phyloP scores from a whole-genome alignment of 2,797 vertebrate genomes.

The Poeciliopsis gracilis region DNA sequence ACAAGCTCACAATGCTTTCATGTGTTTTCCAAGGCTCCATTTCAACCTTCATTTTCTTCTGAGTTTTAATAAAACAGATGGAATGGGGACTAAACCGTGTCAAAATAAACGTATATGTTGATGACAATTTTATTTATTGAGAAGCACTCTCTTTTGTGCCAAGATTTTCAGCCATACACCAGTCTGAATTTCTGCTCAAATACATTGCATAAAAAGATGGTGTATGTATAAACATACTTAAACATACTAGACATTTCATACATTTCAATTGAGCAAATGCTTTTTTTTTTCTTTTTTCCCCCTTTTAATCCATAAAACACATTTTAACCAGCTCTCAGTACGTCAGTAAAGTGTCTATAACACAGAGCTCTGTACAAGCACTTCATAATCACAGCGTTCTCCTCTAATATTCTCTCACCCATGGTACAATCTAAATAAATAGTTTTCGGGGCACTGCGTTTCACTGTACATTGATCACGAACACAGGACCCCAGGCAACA shows the following conservation, averaged over 20 bases:
- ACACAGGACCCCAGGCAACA: slow-evolving; percentile 68
- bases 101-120: neutral
- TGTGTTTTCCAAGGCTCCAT: neutral
- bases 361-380: slow-evolving; percentile 34
- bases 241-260: neutral
- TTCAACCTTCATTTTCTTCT: neutral
- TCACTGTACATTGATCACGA: slow-evolving; percentile 72
- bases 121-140: neutral
- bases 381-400: slow-evolving; percentile 66
- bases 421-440: slow-evolving; percentile 69
- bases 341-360: slow-evolving; percentile 64
- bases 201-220: neutral
- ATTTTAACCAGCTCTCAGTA: slow-evolving; percentile 59
- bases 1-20: neutral
- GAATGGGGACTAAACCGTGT: neutral
- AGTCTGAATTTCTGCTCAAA: neutral
- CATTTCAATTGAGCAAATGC: neutral
- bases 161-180: neutral
- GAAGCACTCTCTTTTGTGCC: neutral
- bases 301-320: slow-evolving; percentile 35
- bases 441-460: slow-evolving; percentile 53
- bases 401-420: slow-evolving; percentile 63
- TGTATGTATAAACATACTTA: neutral
- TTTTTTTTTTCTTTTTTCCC: too few relatives aligned
- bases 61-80: neutral